Evolutionary conservation across 2,113 vertebrate genomes (phyloP), one percentile per base, ranked within the genome.

Genomic region (Nestor notabilis): DNA sequence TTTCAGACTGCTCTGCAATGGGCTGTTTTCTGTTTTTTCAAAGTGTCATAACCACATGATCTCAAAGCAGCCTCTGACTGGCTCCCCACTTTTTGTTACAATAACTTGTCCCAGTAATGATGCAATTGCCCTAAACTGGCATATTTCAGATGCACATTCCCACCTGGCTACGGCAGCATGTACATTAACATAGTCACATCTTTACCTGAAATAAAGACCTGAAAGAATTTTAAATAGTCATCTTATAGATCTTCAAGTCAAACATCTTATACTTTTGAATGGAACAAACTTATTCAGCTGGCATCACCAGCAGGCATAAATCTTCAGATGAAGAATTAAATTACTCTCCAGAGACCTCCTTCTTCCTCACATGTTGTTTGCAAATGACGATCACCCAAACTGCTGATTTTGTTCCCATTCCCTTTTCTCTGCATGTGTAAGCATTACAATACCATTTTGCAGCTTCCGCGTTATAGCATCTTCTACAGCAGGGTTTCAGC

Each of bases 351-450:
- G 29, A 87, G 39, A 92, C 17, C 28, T 84, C 1, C 1, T 63
- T 86, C 56, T 92, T 24, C 28, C 46, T 63, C 66, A 75, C n/a
- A 37, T 71, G 87, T 39, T 53, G 39, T 85, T 96, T 93, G 83
- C 65, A 94, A 93, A 94, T 93, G 76, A 92, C 70, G 95, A n/a
- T 85, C 85, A 70, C 37, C 83, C 64, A 83, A 84, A 92, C 14
- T 81, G 75, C 60, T 92, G 87, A 93, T 83, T 82, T 44, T 63
- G 11, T 79, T 89, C 80, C 46, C 43, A 14, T 66, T 77, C 6
- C 44, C 41, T 31, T 3, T 87, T 90, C 82, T 66, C 44, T 80
- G 44, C 11, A 52, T 92, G 95, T 93, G 50, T 83, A 93, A 68
- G 39, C 68, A 77, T 60, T 92, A 65, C 53, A 84, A 65, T 33